phyloP scores from a whole-genome alignment of 2,113 vertebrate genomes.

The Zapus hudsonius region DNA sequence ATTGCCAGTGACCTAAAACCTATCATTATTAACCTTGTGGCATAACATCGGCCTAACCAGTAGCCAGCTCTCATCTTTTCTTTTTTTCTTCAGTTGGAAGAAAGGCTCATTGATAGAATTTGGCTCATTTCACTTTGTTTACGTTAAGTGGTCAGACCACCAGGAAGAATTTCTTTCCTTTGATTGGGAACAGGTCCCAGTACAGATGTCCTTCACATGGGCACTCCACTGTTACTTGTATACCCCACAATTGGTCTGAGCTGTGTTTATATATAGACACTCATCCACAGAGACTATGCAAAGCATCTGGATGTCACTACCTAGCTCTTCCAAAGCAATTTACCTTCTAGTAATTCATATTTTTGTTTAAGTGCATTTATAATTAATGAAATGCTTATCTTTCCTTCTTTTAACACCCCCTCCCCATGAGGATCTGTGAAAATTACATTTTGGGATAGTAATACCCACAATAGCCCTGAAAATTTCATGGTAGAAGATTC shows the following conservation, averaged over 20 bases:
- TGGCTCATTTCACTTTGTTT: constrained; percentile 72
- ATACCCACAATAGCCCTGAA: neutral
- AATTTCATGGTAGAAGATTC: neutral
- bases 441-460: neutral
- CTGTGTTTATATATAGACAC: constrained; percentile 56
- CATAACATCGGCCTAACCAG: constrained; percentile 16
- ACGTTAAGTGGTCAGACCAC: constrained; percentile 78
- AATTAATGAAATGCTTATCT: constrained; percentile 21
- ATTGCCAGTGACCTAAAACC: constrained; percentile 75
- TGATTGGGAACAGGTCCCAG: constrained; percentile 57
- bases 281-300: neutral
- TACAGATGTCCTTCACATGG: constrained; percentile 55
- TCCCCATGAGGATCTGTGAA: neutral
- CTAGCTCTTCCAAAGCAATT: neutral
- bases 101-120: constrained; percentile 74
- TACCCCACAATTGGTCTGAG: neutral
- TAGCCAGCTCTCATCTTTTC: constrained; percentile 53
- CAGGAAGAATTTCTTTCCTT: constrained; percentile 56
- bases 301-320: neutral
- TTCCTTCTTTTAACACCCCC: neutral
- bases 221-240: neutral
- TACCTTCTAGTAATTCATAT: neutral
- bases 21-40: constrained; percentile 70
- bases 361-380: constrained; percentile 1
- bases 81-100: constrained; percentile 34